Evolutionary conservation across 2,797 vertebrate species (phyloP), one percentile per base, ranked within the genome.

Genomic region (Salmo trutta): DNA sequence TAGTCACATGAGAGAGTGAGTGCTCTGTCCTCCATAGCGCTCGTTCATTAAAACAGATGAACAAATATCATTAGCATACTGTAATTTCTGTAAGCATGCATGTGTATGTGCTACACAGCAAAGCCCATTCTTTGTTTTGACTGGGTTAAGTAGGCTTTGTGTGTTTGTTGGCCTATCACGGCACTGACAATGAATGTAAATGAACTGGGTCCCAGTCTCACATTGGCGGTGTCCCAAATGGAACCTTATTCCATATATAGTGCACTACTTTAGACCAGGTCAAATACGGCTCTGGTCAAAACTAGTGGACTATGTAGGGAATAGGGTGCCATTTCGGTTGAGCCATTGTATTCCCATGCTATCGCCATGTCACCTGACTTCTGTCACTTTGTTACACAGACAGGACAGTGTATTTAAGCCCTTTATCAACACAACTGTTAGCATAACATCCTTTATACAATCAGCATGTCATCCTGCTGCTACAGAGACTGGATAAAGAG

Each of bases 381-480:
- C n/a, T 65, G 31, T 74, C 73, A 74, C 51, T 56, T 8, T 56
- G 14, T 56, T 33, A 31, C 59, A 47, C 71, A 17, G 24, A 17
- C 5, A 19, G 54, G 41, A 31, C 62, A 68, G 74, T 54, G 65
- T 31, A 33, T 36, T 36, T 21, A 27, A 41, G 29, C 27, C 27
- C 31, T 14, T 21, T 36, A 53, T 51, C 51, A 51, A 52, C 47
- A 5, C 41, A 54, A 24, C 47, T 53, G 51, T 71, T 59, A 59
- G 10, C 56, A 70, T 10, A 71, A 76, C 66, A 76, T 70, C 66
- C 52, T 69, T 24, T 5, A 15, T n/a, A 31, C 75, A 70, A 69
- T 70, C 75, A 76, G 10, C 66, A 76, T 31, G 19, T 8, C 66
- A 33, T 70, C 17, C 75, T 70, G 52, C 52, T 29, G 14, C 54